Base-by-base conservation (phyloP, 2,888 invertebrate species). In the Apotomis betuletana region DNA sequence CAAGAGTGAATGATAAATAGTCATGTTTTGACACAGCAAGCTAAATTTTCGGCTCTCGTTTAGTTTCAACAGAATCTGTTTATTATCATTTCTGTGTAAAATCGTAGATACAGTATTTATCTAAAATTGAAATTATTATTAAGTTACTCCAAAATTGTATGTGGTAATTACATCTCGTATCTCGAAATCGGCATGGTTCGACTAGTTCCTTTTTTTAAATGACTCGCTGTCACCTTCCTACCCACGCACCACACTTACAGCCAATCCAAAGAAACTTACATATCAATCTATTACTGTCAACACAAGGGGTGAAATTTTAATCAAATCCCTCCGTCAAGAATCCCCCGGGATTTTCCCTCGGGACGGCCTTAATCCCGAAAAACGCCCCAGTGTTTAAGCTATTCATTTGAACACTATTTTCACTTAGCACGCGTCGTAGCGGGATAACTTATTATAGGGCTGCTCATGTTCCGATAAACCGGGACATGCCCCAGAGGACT, bases 221-320 rank as follows among this genome's bases (percentile, higher is more conserved):
- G 9, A 10, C 9, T 9, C 3, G 1, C 13, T 58, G 13, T 36
- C 67, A 36, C 55, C 44, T 9, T 38, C 3, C 59, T 8, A 44
- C 62, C 12, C 52, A 69, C 57, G 51, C 61, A 64, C 76, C 74
- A 77, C 76, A 77, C 74, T 69, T 65, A 76, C 78, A 81, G 80
- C 79, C 79, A 79, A 81, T 79, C 76, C 75, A 77, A 79, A 81
- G 78, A 81, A 81, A 80, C 77, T 81, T 78, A 77, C 80, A 79
- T 90, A 89, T 90, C 91, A 90, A 92, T 92, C 92, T 89, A 91
- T 91, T 90, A 87, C 88, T 88, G 90, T 88, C 92, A 90, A 89
- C 91, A 89, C 84, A 87, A 87, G 86, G 91, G 91, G 91, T 86
- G 89, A 87, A 87, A 46, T 67, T 91, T 92, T 90, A 91, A 92